These are phyloP conservation scores for Malurus melanocephalus DNA, from an alignment of 2,113 vertebrate species.

Conservation along the genomic window DNA sequence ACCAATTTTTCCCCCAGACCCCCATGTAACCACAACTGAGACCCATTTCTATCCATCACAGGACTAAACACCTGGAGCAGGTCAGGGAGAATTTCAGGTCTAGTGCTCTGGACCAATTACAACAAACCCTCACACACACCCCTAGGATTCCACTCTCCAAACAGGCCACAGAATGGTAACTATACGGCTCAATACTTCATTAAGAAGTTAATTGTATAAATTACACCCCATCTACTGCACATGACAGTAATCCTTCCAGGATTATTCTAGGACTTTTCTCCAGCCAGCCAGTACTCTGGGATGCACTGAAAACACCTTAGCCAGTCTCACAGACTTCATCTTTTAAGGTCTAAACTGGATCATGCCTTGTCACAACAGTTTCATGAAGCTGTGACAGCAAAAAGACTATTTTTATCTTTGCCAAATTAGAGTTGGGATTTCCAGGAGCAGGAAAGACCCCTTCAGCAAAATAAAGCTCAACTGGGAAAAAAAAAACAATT, in stretches of 20 bases:
- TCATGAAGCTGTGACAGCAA: not conserved
- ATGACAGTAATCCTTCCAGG: not conserved
- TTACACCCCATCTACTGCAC: not conserved
- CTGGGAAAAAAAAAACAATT: not conserved
- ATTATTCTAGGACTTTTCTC: not conserved
- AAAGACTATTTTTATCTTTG: not conserved
- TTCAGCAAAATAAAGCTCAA: constrained; percentile 24
- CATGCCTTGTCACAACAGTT: not conserved
- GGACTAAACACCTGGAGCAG: not conserved
- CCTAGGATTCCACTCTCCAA: not conserved
- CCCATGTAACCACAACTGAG: not conserved
- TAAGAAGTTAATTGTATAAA: not conserved
- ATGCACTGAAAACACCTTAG: not conserved
- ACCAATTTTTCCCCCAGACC: not conserved
- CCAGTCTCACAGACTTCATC: not conserved
- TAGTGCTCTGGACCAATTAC: not conserved
- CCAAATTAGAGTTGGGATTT: constrained; percentile 5
- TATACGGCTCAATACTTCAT: not conserved
- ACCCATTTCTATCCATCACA: not conserved
- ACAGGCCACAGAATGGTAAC: not conserved
- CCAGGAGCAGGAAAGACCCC: not conserved
- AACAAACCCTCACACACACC: not conserved
- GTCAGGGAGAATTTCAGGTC: not conserved
- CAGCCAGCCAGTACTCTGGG: not conserved
- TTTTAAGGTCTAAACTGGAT: not conserved